These are phyloP conservation scores for Mugil cephalus DNA, from an alignment of 2,113 vertebrate species.

Conservation along the genomic window DNA sequence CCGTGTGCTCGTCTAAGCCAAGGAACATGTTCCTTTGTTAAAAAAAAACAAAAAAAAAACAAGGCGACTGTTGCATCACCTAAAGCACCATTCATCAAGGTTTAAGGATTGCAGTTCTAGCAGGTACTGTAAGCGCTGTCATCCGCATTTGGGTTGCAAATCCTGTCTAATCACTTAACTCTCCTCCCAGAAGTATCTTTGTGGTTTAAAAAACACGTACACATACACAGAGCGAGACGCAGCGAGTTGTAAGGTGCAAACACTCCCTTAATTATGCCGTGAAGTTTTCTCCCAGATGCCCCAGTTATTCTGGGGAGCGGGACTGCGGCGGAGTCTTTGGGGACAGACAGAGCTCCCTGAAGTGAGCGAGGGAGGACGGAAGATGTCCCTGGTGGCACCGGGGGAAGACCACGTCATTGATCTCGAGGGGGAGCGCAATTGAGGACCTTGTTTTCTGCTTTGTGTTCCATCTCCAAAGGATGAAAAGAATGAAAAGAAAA, in stretches of 20 bases:
- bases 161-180: slow-evolving; percentile 52
- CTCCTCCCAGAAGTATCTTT: slow-evolving; percentile 45
- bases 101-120: slow-evolving; percentile 16
- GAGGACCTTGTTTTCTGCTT: slow-evolving; percentile 61
- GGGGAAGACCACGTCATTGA: slow-evolving; percentile 50
- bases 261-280: slow-evolving; percentile 76
- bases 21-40: slow-evolving; percentile 5
- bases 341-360: slow-evolving; percentile 67
- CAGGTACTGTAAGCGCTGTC: slow-evolving; percentile 17
- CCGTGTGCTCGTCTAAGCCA: slow-evolving; percentile 8
- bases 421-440: slow-evolving; percentile 50
- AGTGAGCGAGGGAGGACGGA: slow-evolving; percentile 68
- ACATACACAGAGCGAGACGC: slow-evolving; percentile 41
- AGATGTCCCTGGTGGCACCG: slow-evolving; percentile 67
- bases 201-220: slow-evolving; percentile 38
- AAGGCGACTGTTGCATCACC: slow-evolving; percentile 21
- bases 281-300: slow-evolving; percentile 77
- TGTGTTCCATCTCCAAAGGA: slow-evolving; percentile 40
- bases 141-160: slow-evolving; percentile 44
- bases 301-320: slow-evolving; percentile 74
- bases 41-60: not conserved
- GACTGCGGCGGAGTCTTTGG: slow-evolving; percentile 62
- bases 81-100: slow-evolving; percentile 30
- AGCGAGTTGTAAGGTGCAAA: slow-evolving; percentile 48
- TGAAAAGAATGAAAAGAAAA: slow-evolving; percentile 62